Evolutionary conservation across 2,888 invertebrate species (phyloP), one percentile per base, ranked within the genome.

Genomic region (Hypolimnas misippus): DNA sequence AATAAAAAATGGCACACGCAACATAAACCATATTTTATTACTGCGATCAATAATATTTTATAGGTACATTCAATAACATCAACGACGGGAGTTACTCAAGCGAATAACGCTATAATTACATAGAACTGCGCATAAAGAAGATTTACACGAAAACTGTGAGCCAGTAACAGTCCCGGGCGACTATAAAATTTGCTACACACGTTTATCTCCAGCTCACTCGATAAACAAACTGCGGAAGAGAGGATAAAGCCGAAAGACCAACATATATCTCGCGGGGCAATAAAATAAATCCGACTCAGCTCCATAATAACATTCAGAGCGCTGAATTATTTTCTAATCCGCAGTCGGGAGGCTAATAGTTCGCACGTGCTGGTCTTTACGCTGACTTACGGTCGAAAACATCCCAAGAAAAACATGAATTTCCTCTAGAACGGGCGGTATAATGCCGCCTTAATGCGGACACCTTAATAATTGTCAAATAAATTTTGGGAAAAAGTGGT

Each of bases 271-370:
- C 82, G 72, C 70, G 73, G 31, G 69, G 86, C 87, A 86, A 88
- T 91, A 89, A 92, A 91, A 91, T 92, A 91, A 91, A 91, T 91
- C 90, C 89, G 76, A 74, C 83, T 78, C 81, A 74, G 81, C 81
- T 79, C 88, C 88, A 89, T 90, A 90, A 91, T 89, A 91, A 90
- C 90, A 88, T 90, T 89, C 84, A 83, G 84, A 83, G 86, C 77
- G 84, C 80, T 91, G 90, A 91, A 91, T 91, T 91, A 91, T 91
- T 90, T 90, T 92, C 89, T 91, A 91, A 92, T 92, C 90, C 89
- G 76, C 71, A 78, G 83, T 76, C 83, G 84, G 86, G 84, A 83
- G 84, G 89, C 90, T 91, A 91, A 91, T 91, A 92, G 91, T 90
- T 89, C 81, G 89, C 90, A 92, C 91, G 91, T 91, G 91, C 84